Evolutionary conservation across 2,113 vertebrate species (phyloP).

Genomic region (Plecotus auritus): DNA sequence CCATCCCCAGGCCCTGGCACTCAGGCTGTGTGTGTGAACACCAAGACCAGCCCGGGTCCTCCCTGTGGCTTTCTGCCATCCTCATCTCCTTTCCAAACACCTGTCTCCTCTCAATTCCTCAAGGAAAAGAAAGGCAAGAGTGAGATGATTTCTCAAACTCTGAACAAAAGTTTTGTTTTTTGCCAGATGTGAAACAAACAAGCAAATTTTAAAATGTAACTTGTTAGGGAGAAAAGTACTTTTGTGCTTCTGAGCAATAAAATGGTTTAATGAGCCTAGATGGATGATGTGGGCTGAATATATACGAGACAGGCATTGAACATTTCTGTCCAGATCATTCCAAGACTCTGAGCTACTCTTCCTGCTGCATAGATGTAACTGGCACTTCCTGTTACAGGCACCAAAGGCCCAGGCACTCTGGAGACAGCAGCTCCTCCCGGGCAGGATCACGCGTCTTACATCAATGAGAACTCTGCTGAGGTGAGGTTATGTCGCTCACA

Average conservation of each 20-base stretch:
- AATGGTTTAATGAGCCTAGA: constrained; percentile 78
- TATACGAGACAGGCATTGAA: constrained; percentile 71
- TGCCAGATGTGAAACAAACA: constrained; percentile 80
- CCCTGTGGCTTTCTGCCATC: not conserved
- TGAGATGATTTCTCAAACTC: not conserved
- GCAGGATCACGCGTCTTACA: constrained; percentile 66
- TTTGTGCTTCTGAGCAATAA: constrained; percentile 77
- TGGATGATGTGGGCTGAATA: constrained; percentile 78
- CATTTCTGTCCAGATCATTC: constrained; percentile 75
- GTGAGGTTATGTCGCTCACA: constrained; percentile 72
- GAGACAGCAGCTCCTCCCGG: constrained; percentile 44
- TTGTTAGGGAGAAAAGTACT: constrained; percentile 72
- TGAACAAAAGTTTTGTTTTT: constrained; percentile 31
- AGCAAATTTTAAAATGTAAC: constrained; percentile 74
- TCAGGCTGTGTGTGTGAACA: not conserved
- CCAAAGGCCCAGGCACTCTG: constrained; percentile 57
- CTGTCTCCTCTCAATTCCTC: not conserved
- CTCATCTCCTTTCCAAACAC: not conserved
- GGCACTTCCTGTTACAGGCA: constrained; percentile 72
- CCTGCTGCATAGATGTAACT: constrained; percentile 69
- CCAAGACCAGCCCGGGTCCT: not conserved
- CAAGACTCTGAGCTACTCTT: constrained; percentile 73
- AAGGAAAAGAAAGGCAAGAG: not conserved
- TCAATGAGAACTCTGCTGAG: constrained; percentile 71
- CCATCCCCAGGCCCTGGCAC: fast-evolving